A percentile compares a stretch with the other conserved stretches of the same genome.
These are phyloP conservation scores for Horisme vitalbata DNA, from an alignment of 2,888 invertebrate genomes.

Conservation along the genomic window DNA sequence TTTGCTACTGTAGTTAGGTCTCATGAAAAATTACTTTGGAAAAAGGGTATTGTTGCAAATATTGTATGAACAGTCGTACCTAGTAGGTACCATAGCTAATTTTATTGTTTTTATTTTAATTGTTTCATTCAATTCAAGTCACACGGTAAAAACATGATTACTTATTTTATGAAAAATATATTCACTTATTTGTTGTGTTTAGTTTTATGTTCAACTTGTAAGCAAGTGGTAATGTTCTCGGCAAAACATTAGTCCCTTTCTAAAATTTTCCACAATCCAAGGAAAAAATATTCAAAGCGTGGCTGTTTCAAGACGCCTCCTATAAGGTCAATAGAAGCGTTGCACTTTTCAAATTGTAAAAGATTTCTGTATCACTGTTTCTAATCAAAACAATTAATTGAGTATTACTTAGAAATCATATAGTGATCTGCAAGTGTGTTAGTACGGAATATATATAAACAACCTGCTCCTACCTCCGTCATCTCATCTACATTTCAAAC, in stretches of 20 bases:
- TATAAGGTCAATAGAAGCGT: not conserved
- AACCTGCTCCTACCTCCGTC: conserved; percentile 72
- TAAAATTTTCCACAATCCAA: not conserved
- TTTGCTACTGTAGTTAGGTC: too few species aligned
- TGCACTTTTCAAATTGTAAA: too few species aligned
- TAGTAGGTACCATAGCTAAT: conserved; percentile 1
- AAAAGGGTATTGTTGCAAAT: not conserved
- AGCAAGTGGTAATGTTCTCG: not conserved
- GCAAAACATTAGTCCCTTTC: not conserved
- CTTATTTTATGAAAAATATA: not conserved
- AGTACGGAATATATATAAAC: conserved; percentile 50
- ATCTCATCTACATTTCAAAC: conserved; percentile 81
- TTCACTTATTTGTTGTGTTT: not conserved
- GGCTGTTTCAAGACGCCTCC: not conserved
- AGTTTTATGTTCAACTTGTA: not conserved
- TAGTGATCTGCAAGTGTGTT: conserved; percentile 18
- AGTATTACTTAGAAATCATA: conserved; percentile 6
- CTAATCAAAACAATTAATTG: too few species aligned
- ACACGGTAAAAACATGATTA: not conserved
- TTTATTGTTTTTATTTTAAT: conserved; percentile 1
- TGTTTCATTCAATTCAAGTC: not conserved
- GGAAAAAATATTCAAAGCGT: not conserved
- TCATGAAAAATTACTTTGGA: not conserved
- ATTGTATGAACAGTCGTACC: conserved; percentile 9
- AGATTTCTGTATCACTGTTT: too few species aligned